Evolutionary conservation across 1,140 invertebrate genomes (phyloP), one percentile per base, ranked within the genome.

Genomic region (Trigoniulus corallinus): DNA sequence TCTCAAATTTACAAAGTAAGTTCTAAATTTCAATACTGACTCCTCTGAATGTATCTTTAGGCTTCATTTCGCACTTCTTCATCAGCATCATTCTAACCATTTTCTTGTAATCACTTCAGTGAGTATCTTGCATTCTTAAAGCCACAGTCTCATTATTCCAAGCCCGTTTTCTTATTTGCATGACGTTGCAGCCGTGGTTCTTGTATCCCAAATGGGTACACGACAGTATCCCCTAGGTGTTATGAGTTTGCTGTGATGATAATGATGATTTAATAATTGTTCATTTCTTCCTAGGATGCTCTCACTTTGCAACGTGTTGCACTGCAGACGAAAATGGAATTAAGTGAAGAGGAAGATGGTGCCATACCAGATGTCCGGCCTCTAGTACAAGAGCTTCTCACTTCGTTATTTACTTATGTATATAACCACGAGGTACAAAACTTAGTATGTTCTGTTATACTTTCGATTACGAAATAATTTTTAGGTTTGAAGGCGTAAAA

Each of bases 1-100:
- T 97, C 93, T 0, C 86, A 94, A 64, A 95, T 98, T 58, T 99
- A 98, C 65, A 97, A 97, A 71, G 78, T 80, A 64, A 64, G 65
- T 64, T 47, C 27, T 44, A 15, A 53, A 29, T 51, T 39, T n/a
- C n/a, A n/a, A n/a, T n/a, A n/a, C n/a, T n/a, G n/a, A n/a, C n/a
- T n/a, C n/a, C n/a, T n/a, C n/a, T n/a, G n/a, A n/a, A n/a, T n/a
- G n/a, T n/a, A n/a, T n/a, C n/a, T n/a, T n/a, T n/a, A n/a, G n/a
- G n/a, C n/a, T n/a, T n/a, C n/a, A n/a, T n/a, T n/a, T n/a, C n/a
- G n/a, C n/a, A n/a, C n/a, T n/a, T n/a, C n/a, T n/a, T n/a, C n/a
- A n/a, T n/a, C n/a, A n/a, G n/a, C n/a, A n/a, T n/a, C n/a, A n/a
- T n/a, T n/a, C n/a, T n/a, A n/a, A n/a, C n/a, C n/a, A n/a, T n/a